Conservation (phyloP, 64 coral and sea anemone genomes). For the Dendrophyllia cribrosa region DNA sequence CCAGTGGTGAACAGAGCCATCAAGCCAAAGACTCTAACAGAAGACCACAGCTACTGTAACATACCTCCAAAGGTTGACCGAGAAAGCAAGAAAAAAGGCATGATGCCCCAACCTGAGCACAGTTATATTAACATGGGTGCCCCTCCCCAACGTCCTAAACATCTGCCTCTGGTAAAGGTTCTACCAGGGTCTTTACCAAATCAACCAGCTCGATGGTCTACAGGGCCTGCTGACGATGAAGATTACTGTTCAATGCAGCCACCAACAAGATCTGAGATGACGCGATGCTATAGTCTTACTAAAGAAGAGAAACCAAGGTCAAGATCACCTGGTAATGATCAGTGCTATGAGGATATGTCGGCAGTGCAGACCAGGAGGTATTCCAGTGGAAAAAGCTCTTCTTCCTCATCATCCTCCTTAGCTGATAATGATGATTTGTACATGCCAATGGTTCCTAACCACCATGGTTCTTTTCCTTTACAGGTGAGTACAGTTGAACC, state of each 20-base stretch:
- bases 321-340: neutral
- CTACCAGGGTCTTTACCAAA: neutral
- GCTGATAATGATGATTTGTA: slow-evolving; percentile 35
- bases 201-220: neutral
- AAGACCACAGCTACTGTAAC: slow-evolving; percentile 55
- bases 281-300: slow-evolving; percentile 19
- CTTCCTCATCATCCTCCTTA: slow-evolving; percentile 23
- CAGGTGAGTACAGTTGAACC: neutral
- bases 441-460: neutral
- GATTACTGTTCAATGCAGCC: slow-evolving; percentile 58
- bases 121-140: neutral
- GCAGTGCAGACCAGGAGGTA: neutral
- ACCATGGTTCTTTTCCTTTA: neutral
- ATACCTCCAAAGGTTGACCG: slow-evolving; percentile 61
- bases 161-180: slow-evolving; percentile 12
- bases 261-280: slow-evolving; percentile 28
- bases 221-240: neutral
- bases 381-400: slow-evolving; percentile 6
- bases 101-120: neutral
- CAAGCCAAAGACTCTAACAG: slow-evolving; percentile 23
- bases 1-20: slow-evolving; percentile 32
- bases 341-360: slow-evolving; percentile 35
- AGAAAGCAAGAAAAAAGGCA: slow-evolving; percentile 24
- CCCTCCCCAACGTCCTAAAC: neutral
- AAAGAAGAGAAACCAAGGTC: neutral